phyloP scores from a whole-genome alignment of 2,113 vertebrate genomes.

The Microcebus ravelobensis region DNA sequence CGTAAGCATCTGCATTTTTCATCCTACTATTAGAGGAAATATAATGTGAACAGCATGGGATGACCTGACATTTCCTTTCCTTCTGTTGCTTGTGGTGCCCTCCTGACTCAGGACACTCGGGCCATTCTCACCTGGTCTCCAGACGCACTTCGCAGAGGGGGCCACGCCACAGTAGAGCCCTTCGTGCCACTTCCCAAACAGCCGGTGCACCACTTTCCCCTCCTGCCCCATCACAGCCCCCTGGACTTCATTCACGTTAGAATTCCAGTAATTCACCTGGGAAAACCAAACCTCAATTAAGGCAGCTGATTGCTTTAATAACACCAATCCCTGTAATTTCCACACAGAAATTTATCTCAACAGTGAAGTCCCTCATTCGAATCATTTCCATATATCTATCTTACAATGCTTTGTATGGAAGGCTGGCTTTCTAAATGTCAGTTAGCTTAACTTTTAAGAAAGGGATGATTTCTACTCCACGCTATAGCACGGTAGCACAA shows the following conservation, averaged over 20 bases:
- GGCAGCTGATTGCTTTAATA: not conserved
- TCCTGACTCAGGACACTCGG: not conserved
- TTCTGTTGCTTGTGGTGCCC: rapidly evolving
- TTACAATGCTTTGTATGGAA: not conserved
- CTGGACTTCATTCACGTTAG: conserved; percentile 97
- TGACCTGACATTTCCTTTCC: not conserved
- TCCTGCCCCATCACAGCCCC: conserved; percentile 98
- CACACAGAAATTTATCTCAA: not conserved
- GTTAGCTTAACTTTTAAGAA: not conserved
- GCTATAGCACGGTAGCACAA: rapidly evolving
- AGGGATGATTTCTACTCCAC: not conserved
- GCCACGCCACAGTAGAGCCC: conserved; percentile 96
- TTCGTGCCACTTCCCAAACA: conserved; percentile 99
- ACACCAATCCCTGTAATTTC: not conserved
- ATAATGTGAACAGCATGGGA: not conserved
- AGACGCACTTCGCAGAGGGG: conserved; percentile 97
- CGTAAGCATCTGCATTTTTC: not conserved
- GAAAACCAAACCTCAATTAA: conserved; percentile 55
- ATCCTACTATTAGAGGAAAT: not conserved
- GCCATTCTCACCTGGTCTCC: conserved; percentile 93
- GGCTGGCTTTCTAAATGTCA: not conserved
- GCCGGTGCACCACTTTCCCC: conserved; percentile 95
- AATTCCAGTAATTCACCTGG: conserved; percentile 99
- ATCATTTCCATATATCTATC: not conserved
- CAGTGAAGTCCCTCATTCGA: not conserved